phyloP scores from a whole-genome alignment of 2,888 invertebrate genomes.

The Pecten maximus region DNA sequence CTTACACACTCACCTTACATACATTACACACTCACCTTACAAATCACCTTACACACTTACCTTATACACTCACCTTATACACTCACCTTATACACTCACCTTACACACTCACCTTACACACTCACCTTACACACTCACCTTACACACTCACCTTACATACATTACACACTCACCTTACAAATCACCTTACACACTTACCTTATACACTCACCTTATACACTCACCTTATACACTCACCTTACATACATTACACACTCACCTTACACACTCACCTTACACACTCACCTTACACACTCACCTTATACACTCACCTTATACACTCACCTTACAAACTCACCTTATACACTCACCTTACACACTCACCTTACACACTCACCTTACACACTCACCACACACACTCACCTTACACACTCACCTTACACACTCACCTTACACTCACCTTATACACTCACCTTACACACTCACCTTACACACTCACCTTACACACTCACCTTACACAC shows the following conservation, averaged over 20 bases:
- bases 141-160: neutral
- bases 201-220: neutral
- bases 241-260: neutral
- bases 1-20: neutral
- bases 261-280: neutral
- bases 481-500: neutral
- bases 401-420: neutral
- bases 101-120: too few species aligned
- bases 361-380: neutral
- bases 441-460: neutral
- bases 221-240: too few species aligned
- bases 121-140: neutral
- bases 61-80: too few species aligned
- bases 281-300: neutral
- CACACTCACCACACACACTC: too few species aligned
- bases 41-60: too few species aligned
- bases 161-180: too few species aligned
- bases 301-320: too few species aligned
- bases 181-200: too few species aligned
- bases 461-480: neutral
- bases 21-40: too few species aligned
- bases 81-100: too few species aligned
- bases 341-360: neutral
- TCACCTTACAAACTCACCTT: too few species aligned
- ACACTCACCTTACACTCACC: too few species aligned